Evolutionary conservation across 2,113 vertebrate genomes (phyloP).

Genomic region (Podarcis muralis): DNA sequence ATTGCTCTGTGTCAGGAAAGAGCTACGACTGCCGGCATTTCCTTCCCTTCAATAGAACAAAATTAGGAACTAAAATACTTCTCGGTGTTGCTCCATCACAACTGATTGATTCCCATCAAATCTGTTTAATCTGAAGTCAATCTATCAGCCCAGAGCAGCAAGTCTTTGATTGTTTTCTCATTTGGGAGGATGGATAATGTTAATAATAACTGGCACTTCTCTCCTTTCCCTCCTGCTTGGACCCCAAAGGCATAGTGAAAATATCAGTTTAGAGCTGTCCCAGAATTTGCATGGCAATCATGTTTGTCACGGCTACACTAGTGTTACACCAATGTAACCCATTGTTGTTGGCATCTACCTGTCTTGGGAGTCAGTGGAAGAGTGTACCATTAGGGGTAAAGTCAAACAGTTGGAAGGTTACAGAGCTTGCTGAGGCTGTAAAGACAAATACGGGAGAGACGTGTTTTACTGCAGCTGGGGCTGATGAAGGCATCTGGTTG

Average conservation of each 20-base stretch:
- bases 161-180: conserved; percentile 31
- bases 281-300: not conserved
- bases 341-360: no score
- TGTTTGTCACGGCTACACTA: not conserved
- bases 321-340: not conserved
- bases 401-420: no score
- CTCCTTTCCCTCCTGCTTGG: not conserved
- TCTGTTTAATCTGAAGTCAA: conserved; percentile 8
- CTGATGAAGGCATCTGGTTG: no score
- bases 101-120: conserved; percentile 3
- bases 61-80: not conserved
- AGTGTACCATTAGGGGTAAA: no score
- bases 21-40: not conserved
- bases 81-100: not conserved
- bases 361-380: no score
- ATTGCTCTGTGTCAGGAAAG: conserved; percentile 2
- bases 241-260: not conserved
- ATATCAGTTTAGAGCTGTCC: not conserved
- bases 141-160: conserved; percentile 14
- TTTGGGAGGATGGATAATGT: conserved; percentile 14
- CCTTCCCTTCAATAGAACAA: not conserved
- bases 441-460: no score
- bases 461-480: no score
- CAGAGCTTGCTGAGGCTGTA: no score
- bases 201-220: conserved; percentile 13